Conservation (phyloP, 1,140 invertebrate genomes). For the Notospermus geniculatus region DNA sequence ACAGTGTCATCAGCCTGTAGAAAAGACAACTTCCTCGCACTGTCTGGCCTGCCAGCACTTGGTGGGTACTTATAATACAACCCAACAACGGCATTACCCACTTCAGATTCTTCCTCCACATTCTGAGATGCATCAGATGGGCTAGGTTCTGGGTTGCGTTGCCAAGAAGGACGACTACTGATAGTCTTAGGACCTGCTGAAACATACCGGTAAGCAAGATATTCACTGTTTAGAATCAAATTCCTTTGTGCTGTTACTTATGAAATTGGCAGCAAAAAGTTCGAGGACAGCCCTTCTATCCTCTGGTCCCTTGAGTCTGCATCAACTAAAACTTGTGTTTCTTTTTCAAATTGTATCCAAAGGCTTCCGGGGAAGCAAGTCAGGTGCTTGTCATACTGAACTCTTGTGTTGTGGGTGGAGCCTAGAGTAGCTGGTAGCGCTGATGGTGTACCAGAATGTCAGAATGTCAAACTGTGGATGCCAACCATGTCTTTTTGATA, state of each 20-base stretch:
- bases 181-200: conserved; percentile 35
- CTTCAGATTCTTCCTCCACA: conserved; percentile 12
- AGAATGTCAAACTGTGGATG: no score
- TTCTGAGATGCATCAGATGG: background rate
- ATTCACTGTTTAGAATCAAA: conserved; percentile 12
- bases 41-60: conserved; percentile 2
- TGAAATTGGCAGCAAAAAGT: background rate
- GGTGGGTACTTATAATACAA: conserved; percentile 29
- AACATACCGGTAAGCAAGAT: background rate
- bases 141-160: background rate
- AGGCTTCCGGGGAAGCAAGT: no score
- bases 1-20: conserved; percentile 25
- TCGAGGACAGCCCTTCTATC: background rate
- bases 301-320: no score
- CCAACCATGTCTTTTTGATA: no score
- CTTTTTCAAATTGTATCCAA: no score
- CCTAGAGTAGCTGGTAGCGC: no score
- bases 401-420: no score
- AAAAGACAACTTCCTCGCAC: conserved; percentile 17
- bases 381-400: no score
- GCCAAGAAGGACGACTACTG: conserved; percentile 37
- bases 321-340: no score
- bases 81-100: conserved; percentile 27
- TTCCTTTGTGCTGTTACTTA: no score
- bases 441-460: no score